Percentiles rank a stretch among this genome's conserved stretches.
phyloP scores from a whole-genome alignment of 2,113 vertebrate species.

The Stomatorhinus ivindoensis region DNA sequence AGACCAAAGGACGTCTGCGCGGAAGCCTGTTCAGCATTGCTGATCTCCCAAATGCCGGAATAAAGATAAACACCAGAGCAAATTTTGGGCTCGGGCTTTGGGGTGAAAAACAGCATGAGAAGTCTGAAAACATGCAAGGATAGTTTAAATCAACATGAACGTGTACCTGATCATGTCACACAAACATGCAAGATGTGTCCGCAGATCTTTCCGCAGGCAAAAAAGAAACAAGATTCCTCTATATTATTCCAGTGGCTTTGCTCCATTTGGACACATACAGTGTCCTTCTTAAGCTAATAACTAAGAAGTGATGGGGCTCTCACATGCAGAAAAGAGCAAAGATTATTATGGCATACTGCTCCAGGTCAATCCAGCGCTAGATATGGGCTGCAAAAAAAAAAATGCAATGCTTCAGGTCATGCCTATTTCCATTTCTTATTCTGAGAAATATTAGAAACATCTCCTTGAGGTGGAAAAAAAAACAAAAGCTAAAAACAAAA shows the following conservation, averaged over 20 bases:
- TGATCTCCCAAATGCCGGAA: neutral
- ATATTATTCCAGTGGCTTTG: neutral
- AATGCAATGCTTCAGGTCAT: neutral
- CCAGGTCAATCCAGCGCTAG: neutral
- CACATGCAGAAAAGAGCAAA: slow-evolving; percentile 9
- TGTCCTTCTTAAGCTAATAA: slow-evolving; percentile 7
- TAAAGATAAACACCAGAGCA: neutral
- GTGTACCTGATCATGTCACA: neutral
- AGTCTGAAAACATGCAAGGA: neutral
- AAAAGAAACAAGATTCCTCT: neutral
- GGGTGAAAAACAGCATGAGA: neutral
- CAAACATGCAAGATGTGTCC: slow-evolving; percentile 8
- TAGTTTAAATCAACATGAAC: neutral
- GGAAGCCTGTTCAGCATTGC: neutral
- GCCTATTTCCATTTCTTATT: neutral
- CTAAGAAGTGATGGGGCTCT: neutral
- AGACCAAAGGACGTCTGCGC: neutral
- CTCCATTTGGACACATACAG: neutral
- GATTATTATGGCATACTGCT: neutral
- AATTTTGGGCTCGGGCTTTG: neutral
- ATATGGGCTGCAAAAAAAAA: neutral
- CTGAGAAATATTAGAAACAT: neutral
- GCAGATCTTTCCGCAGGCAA: neutral
- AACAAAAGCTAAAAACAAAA: neutral
- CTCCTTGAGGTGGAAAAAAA: neutral